Evolutionary conservation across 2,888 invertebrate genomes (phyloP), one percentile per base, ranked within the genome.

Genomic region (Arctia plantaginis): DNA sequence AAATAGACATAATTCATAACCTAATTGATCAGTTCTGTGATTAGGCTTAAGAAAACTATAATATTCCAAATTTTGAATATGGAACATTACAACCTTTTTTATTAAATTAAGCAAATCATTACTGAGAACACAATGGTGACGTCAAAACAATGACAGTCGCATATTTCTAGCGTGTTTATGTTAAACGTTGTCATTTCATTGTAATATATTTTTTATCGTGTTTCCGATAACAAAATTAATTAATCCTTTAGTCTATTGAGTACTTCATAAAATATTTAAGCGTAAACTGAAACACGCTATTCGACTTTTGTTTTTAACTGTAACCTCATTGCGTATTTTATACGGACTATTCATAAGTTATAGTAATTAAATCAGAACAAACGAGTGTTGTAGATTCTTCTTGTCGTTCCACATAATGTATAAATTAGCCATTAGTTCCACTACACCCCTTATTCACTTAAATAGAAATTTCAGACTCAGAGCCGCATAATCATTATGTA

Each of bases 371-470:
- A 62, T 62, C 62, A 30, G 62, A 30, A 30, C 18, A 30, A 30
- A 30, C 30, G 30, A 62, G 15, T 30, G 30, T 18, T 27, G 30
- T 15, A 62, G 18, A 62, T 62, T 62, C 30, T 62, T 30, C 62
- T 62, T 62, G 62, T 62, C 62, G 27, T 62, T 62, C 18, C 8
- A 62, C 62, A 30, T 62, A 8, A 62, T 18, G 62, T 30, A 62
- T 62, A 62, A 62, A 30, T 30, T 62, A 62, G 30, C 30, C 62
- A 62, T 62, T 62, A 62, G 62, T 62, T 62, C 62, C 62, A 62
- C 62, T 62, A 20, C 18, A 30, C 62, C 62, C 18, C 62, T 18
- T 62, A 62, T 6, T 30, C 62, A 30, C 62, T 62, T 30, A 62
- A 62, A 62, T 62, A 62, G 30, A 27, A 62, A 62, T 62, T 18